phyloP scores from a whole-genome alignment of 2,797 vertebrate species.

The Apogon talboti region DNA sequence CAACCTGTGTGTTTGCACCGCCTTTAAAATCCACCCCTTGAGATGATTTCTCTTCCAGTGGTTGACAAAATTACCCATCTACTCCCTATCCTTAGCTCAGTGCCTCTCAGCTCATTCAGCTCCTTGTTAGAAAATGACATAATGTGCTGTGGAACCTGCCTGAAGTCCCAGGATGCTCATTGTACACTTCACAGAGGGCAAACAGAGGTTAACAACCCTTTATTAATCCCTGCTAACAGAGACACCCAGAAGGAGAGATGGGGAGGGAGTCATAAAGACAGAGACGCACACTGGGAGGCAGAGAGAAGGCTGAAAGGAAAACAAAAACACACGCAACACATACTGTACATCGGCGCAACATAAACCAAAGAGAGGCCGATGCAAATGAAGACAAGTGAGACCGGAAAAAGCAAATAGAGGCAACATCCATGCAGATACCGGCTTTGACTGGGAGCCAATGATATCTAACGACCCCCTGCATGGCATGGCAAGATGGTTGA shows the following conservation, averaged over 20 bases:
- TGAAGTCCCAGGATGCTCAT: slow-evolving; percentile 63
- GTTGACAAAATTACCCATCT: slow-evolving; percentile 25
- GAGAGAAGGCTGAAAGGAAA: neutral
- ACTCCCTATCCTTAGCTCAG: slow-evolving; percentile 26
- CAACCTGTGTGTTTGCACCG: neutral
- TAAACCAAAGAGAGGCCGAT: slow-evolving; percentile 21
- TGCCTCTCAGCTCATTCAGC: slow-evolving; percentile 13
- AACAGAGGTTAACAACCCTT: slow-evolving; percentile 70
- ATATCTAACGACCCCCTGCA: slow-evolving; percentile 51
- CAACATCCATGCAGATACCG: slow-evolving; percentile 29
- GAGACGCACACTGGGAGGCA: slow-evolving; percentile 25
- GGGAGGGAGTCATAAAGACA: slow-evolving; percentile 17
- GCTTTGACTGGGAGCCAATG: slow-evolving; percentile 36
- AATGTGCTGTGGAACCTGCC: slow-evolving; percentile 38
- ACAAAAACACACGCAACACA: slow-evolving; percentile 15
- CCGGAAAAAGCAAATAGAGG: slow-evolving; percentile 13
- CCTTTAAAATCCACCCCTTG: slow-evolving; percentile 1
- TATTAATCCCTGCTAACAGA: slow-evolving; percentile 72
- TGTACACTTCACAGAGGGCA: slow-evolving; percentile 59
- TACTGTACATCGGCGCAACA: neutral
- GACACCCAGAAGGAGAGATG: slow-evolving; percentile 45
- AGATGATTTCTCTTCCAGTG: slow-evolving; percentile 9
- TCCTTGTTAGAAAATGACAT: slow-evolving; percentile 57
- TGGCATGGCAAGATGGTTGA: slow-evolving; percentile 42
- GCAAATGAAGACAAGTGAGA: slow-evolving; percentile 26